These are phyloP conservation scores for Phrynocephalus vlangalii DNA, from an alignment of 2,797 vertebrate genomes.

Conservation along the genomic window DNA sequence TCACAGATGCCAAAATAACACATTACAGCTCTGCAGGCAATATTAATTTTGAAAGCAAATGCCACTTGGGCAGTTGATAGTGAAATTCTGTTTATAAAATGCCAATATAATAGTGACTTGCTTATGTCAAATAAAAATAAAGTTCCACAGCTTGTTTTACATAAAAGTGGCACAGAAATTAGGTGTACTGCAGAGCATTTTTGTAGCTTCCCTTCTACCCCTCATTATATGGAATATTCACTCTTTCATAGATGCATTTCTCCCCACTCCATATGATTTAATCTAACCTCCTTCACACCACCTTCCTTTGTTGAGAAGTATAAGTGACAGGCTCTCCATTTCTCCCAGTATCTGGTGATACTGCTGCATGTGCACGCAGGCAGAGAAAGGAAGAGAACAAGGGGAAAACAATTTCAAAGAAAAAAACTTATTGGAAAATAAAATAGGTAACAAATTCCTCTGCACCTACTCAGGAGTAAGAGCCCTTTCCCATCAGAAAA, in stretches of 20 bases:
- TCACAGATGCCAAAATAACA: too few relatives aligned
- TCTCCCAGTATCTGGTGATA: background rate
- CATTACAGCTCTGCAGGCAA: background rate
- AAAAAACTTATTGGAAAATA: background rate
- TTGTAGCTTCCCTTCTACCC: too few relatives aligned
- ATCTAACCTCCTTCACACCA: background rate
- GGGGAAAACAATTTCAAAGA: background rate
- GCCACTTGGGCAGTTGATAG: background rate
- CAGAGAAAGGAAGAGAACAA: background rate
- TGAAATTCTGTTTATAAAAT: background rate
- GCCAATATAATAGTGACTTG: too few relatives aligned
- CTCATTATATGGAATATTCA: too few relatives aligned
- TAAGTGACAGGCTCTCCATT: background rate
- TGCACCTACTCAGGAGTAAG: background rate
- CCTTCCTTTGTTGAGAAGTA: background rate
- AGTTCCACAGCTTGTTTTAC: too few relatives aligned
- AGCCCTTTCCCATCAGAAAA: background rate
- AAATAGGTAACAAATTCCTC: background rate
- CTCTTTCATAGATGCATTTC: background rate
- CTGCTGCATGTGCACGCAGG: background rate
- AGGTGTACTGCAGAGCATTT: too few relatives aligned
- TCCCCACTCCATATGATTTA: background rate
- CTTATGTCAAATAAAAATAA: too few relatives aligned
- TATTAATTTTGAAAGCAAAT: background rate
- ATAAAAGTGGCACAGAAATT: too few relatives aligned